Percentiles rank a stretch among this genome's conserved stretches.
These are phyloP conservation scores for Amaurobius ferox DNA, from an alignment of 2,888 invertebrate species.

Conservation along the genomic window DNA sequence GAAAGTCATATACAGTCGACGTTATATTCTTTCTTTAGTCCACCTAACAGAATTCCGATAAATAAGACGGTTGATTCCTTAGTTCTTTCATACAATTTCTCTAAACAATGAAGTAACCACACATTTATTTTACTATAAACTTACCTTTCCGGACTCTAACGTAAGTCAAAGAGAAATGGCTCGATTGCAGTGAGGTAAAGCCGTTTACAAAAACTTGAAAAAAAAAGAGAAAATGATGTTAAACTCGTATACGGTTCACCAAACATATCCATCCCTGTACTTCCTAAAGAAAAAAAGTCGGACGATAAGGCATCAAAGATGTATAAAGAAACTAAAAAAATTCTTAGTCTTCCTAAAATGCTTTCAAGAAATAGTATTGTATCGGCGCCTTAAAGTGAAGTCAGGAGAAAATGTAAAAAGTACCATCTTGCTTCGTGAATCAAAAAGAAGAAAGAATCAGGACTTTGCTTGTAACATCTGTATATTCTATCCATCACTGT, in stretches of 20 bases:
- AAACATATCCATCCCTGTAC: conserved; percentile 38
- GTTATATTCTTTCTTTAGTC: too few species aligned
- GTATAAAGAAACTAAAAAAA: conserved; percentile 30
- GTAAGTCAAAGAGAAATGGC: background rate
- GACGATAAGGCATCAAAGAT: conserved; percentile 42
- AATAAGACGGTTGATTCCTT: too few species aligned
- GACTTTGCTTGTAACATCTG: conserved; percentile 51
- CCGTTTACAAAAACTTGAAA: background rate
- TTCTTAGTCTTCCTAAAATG: conserved; percentile 20
- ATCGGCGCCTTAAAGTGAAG: conserved; percentile 29
- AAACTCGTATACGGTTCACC: conserved; percentile 47
- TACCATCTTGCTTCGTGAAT: conserved; percentile 12
- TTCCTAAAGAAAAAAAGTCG: conserved; percentile 8
- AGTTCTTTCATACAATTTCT: background rate
- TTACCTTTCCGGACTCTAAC: background rate
- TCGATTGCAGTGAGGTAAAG: background rate
- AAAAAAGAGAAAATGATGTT: conserved; percentile 50
- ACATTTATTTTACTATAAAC: background rate
- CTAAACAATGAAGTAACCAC: background rate
- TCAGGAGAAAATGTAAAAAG: conserved; percentile 25
- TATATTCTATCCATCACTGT: conserved; percentile 65
- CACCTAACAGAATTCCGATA: too few species aligned
- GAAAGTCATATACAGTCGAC: too few species aligned
- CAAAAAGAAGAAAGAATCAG: conserved; percentile 43
- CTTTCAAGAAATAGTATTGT: conserved; percentile 23